Evolutionary conservation across 2,113 vertebrate species (phyloP).

Genomic region (Grus americana): DNA sequence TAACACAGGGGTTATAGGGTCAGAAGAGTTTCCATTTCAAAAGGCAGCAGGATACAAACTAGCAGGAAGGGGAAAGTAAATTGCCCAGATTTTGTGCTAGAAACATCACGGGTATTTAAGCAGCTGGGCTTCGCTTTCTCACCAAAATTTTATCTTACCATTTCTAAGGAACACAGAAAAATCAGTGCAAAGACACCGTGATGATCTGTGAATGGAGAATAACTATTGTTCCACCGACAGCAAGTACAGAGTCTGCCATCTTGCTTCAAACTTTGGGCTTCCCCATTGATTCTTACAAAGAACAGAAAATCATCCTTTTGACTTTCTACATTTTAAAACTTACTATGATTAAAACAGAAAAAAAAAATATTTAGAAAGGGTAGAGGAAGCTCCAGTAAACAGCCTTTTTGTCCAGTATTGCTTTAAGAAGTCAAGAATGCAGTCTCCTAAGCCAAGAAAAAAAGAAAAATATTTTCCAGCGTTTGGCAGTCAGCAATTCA

Average conservation of each 20-base stretch:
- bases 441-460: not conserved
- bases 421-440: not conserved
- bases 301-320: not conserved
- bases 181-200: not conserved
- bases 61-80: slow-evolving; percentile 50
- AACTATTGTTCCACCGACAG: not conserved
- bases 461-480: not conserved
- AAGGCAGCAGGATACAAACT: slow-evolving; percentile 62
- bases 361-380: not conserved
- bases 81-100: slow-evolving; percentile 53
- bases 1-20: slow-evolving; percentile 71
- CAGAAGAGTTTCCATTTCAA: slow-evolving; percentile 74
- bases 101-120: slow-evolving; percentile 38
- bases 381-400: not conserved
- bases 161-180: slow-evolving; percentile 27
- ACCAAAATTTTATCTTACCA: slow-evolving; percentile 15
- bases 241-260: not conserved
- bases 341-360: not conserved
- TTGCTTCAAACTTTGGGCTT: not conserved
- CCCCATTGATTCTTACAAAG: not conserved
- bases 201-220: not conserved
- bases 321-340: not conserved
- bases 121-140: slow-evolving; percentile 1
- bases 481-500: not conserved
- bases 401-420: not conserved